Evolutionary conservation across 2,113 vertebrate genomes (phyloP), one percentile per base, ranked within the genome.

Genomic region (Pelusios castaneus): DNA sequence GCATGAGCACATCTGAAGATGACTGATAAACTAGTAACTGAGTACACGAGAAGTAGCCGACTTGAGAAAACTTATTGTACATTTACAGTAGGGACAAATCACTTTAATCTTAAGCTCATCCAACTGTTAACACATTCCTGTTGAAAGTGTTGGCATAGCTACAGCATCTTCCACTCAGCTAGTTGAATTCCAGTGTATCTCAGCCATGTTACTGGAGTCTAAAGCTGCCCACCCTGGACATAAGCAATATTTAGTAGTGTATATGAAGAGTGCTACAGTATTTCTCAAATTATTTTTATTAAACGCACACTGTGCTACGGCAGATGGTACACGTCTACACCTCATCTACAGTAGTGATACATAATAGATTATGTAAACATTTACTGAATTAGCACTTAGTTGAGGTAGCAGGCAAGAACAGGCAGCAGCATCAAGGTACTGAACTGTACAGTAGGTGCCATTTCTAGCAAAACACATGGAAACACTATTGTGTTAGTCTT

Each of bases 401-500:
- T 90, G 86, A 95, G 49, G 80, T 87, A 95, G 88, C 31, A 31
- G 73, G 67, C 84, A 90, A 67, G 83, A 86, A 55, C 52, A 58
- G 90, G 19, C 60, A 89, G 80, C 4, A 90, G 45, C 80, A 81
- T 9, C 84, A 47, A 87, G 55, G 49, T 70, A 34, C 76, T 34
- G 88, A 1, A 58, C 49, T 75, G 34, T 58, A 80, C 45, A 25
- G 54, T 31, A 85, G 55, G 2, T 80, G 29, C 76, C 80, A 58
- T 78, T 83, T 78, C 49, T 90, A 79, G 70, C 80, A 89, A 73
- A 83, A 14, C 47, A 49, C 73, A 86, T 58, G 56, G 9, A 92
- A 78, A 75, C 13, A 51, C 75, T 52, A 55, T 92, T 81, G 76
- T 90, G 47, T 29, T 67, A 84, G 78, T 24, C 49, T 91, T 47